Evolutionary conservation across 2,113 vertebrate species (phyloP), one percentile per base, ranked within the genome.

Genomic region (Corydoras sp.): DNA sequence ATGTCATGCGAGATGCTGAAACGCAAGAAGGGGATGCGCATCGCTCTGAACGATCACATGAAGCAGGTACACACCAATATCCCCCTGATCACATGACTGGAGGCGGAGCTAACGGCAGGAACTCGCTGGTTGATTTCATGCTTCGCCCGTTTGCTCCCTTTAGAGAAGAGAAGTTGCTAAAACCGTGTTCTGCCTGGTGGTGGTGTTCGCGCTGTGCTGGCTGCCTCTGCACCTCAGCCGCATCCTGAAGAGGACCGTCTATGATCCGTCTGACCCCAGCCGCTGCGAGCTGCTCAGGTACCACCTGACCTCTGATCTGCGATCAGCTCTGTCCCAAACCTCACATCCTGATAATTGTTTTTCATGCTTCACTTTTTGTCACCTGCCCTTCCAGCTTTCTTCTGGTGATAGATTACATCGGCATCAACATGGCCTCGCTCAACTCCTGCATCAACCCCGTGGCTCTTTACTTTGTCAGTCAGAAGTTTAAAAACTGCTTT

Each of bases 361-460:
- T 43, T 56, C 75, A 29, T 73, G 50, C 31, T 51, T 77, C 62
- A 29, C 53, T 83, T 77, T 72, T 56, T 35, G 77, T 55, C 58
- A 30, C 48, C 49, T 58, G 58, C 75, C 30, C 55, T 29, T 1
- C 32, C 76, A 91, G 94, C 72, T 95, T 96, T 85, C 92, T 96
- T 71, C 84, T 96, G 3, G 91, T 95, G 85, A 91, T 96, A 89
- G 92, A 96, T 86, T 96, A 96, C 81, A 95, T 95, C 0, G 94
- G 94, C 50, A 96, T 96, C 86, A 96, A 95, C 84, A 94, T 96
- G 93, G 94, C 94, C 68, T 95, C 93, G 6, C 83, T 96, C 70
- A 96, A 95, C 83, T 95, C 93, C 84, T 96, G 94, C 85, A 96
- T 96, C 79, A 96, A 96, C 78, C 94, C 94, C 0, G 92, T 96